These are phyloP conservation scores for Rattus rattus DNA, from an alignment of 2,113 vertebrate genomes.

Conservation along the genomic window DNA sequence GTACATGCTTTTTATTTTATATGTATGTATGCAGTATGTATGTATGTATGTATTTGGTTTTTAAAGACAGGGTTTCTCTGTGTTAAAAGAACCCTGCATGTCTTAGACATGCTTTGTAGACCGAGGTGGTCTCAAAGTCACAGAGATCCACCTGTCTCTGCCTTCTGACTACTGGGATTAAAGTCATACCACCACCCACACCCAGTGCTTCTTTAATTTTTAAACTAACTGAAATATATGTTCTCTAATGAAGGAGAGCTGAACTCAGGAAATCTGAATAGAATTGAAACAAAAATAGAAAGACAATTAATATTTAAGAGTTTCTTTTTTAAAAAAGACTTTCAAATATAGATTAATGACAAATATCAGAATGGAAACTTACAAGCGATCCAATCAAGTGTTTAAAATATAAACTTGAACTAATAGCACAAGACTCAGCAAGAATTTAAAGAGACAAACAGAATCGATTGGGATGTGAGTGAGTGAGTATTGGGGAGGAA, in stretches of 20 bases:
- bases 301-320: neutral
- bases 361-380: neutral
- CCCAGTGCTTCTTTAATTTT: neutral
- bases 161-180: too few species aligned
- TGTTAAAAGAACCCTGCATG: too few species aligned
- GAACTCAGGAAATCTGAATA: neutral
- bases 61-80: too few species aligned
- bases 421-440: neutral
- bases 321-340: neutral
- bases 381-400: neutral
- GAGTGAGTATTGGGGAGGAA: neutral
- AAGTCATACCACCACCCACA: too few species aligned
- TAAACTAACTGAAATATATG: neutral
- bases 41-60: too few species aligned
- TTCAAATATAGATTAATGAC: neutral
- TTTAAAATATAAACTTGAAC: neutral
- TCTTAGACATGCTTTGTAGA: too few species aligned
- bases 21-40: too few species aligned
- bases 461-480: neutral
- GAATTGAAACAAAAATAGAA: conserved; percentile 6
- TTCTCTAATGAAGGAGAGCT: neutral
- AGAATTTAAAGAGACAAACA: neutral
- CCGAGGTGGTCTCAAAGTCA: too few species aligned
- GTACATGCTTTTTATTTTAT: neutral
- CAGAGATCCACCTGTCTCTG: too few species aligned